phyloP scores from a whole-genome alignment of 1,140 invertebrate species.

The Caenorhabditis brenneri region DNA sequence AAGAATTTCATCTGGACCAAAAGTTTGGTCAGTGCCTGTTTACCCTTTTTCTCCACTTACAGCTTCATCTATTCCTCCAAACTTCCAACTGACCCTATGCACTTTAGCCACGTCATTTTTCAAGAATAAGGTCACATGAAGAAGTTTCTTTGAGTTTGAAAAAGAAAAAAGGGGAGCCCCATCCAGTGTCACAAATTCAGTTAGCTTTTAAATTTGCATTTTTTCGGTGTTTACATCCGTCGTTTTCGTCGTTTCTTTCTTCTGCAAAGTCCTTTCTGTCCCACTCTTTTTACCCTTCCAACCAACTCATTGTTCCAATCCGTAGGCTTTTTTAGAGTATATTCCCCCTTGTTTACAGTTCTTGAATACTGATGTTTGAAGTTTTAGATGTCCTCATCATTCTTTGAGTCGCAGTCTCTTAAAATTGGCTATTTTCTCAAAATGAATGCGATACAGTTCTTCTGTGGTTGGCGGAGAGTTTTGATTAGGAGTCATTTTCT shows the following conservation, averaged over 20 bases:
- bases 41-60: background rate
- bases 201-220: conserved; percentile 40
- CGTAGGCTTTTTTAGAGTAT: background rate
- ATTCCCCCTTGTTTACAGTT: background rate
- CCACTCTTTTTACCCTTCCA: background rate
- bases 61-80: background rate
- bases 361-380: background rate
- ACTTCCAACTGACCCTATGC: background rate
- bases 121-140: background rate
- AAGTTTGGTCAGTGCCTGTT: conserved; percentile 3
- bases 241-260: background rate
- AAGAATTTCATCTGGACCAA: background rate
- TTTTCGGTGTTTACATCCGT: conserved; percentile 11
- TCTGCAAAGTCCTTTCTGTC: background rate
- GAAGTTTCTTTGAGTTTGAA: background rate
- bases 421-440: no score
- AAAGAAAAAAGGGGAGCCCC: background rate
- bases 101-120: background rate
- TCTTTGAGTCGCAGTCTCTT: no score
- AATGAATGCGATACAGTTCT: no score
- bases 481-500: no score
- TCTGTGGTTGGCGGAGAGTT: no score
- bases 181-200: conserved; percentile 37
- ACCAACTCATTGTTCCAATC: background rate
- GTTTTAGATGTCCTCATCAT: background rate